These are phyloP conservation scores for Miniopterus natalensis DNA, from an alignment of 2,113 vertebrate genomes.

Conservation along the genomic window DNA sequence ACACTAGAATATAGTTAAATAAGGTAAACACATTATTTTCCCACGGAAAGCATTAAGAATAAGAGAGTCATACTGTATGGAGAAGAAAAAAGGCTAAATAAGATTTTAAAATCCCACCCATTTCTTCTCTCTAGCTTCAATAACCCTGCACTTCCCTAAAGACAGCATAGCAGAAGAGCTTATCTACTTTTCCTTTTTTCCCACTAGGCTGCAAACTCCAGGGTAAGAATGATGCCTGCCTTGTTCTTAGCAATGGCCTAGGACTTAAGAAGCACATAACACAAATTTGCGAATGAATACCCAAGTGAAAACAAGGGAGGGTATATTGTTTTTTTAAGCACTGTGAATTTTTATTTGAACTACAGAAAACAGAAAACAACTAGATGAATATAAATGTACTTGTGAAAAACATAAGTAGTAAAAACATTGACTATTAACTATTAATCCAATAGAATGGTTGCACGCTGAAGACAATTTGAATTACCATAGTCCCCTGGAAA, in stretches of 20 bases:
- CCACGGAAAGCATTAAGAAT: background rate
- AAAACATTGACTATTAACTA: background rate
- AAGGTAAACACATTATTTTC: background rate
- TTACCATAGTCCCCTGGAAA: background rate
- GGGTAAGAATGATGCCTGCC: background rate
- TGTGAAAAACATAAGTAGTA: background rate
- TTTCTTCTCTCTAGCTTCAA: background rate
- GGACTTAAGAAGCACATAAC: slow-evolving; percentile 19
- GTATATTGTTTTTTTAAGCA: background rate
- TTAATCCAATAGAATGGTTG: background rate
- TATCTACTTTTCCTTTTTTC: slow-evolving; percentile 20
- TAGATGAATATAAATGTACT: background rate
- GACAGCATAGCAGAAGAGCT: background rate
- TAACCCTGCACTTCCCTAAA: background rate
- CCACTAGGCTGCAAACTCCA: background rate
- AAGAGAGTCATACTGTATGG: background rate
- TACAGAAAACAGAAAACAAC: slow-evolving; percentile 34
- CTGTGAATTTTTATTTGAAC: background rate
- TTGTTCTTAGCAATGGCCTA: background rate
- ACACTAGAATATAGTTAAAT: slow-evolving; percentile 9
- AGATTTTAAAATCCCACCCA: background rate
- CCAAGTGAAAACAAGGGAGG: background rate
- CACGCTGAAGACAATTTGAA: background rate
- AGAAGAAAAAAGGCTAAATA: background rate
- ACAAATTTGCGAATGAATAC: background rate